Percentiles rank a stretch among this genome's conserved stretches.
phyloP scores from a whole-genome alignment of 2,113 vertebrate genomes.

The Chitala chitala region DNA sequence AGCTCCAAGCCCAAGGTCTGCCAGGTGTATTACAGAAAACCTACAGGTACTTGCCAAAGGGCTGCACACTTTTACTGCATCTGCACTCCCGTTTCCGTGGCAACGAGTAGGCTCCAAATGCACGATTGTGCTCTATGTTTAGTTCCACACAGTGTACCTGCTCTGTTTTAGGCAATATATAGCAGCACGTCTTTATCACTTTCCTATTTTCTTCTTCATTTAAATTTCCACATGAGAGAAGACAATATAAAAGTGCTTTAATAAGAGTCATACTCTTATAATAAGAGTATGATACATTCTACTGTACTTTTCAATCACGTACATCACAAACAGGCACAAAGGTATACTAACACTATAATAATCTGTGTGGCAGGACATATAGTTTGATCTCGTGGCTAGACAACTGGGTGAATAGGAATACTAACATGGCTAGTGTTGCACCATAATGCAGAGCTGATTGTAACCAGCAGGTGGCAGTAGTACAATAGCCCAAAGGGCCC shows the following conservation, averaged over 20 bases:
- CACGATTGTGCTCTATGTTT: not conserved
- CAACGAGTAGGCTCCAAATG: conserved; percentile 9
- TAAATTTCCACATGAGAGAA: no score
- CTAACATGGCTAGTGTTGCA: not conserved
- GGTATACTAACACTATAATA: not conserved
- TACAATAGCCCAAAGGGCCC: not conserved
- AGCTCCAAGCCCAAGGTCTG: not conserved
- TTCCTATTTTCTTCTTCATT: not conserved
- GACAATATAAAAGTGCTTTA: no score
- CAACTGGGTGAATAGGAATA: not conserved
- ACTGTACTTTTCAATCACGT: no score
- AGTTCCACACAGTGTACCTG: not conserved
- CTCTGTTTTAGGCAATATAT: not conserved
- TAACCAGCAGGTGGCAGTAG: conserved; percentile 22
- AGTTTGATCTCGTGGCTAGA: not conserved
- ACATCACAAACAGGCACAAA: not conserved
- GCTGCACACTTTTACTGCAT: not conserved
- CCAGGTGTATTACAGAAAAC: not conserved
- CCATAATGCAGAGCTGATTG: not conserved
- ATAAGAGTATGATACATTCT: no score
- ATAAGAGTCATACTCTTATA: no score
- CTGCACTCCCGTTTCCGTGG: conserved; percentile 1
- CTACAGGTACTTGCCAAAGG: not conserved
- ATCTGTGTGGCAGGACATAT: not conserved
- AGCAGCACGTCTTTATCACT: not conserved